These are phyloP conservation scores for Phylloscopus whistleri DNA, from an alignment of 2,113 vertebrate species.

Conservation along the genomic window DNA sequence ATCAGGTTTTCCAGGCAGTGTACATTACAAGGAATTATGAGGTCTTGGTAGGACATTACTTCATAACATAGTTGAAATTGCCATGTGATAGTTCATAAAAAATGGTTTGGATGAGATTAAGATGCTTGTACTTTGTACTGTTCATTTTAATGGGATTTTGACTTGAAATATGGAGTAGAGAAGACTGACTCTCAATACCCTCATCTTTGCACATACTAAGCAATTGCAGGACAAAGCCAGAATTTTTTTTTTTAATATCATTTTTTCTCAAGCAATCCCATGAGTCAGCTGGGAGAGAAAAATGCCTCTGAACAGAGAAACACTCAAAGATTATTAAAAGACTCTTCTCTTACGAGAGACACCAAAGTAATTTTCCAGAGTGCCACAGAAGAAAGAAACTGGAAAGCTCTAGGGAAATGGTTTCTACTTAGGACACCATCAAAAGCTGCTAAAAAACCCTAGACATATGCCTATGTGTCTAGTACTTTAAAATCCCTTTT, in stretches of 20 bases:
- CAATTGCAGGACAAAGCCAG: background rate
- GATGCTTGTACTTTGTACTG: background rate
- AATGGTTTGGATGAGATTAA: background rate
- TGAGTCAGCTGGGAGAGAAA: background rate
- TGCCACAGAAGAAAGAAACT: background rate
- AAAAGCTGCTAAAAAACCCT: background rate
- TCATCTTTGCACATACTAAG: background rate
- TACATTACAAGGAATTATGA: background rate
- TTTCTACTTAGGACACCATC: conserved; percentile 8
- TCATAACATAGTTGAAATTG: background rate
- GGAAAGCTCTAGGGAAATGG: background rate
- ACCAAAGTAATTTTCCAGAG: conserved; percentile 23
- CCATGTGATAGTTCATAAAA: background rate
- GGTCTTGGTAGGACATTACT: background rate
- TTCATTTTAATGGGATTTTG: background rate
- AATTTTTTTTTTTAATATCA: background rate
- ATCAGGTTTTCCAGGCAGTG: background rate
- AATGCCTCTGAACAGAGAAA: conserved; percentile 12
- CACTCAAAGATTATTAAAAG: background rate
- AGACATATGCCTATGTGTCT: background rate
- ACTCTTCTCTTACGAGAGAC: background rate
- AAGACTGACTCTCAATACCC: background rate
- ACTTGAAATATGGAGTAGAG: background rate
- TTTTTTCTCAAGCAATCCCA: conserved; percentile 5
- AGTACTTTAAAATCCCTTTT: background rate